Conservation (phyloP, 2,888 invertebrate species). For the Thecocarcelia acutangulata region DNA sequence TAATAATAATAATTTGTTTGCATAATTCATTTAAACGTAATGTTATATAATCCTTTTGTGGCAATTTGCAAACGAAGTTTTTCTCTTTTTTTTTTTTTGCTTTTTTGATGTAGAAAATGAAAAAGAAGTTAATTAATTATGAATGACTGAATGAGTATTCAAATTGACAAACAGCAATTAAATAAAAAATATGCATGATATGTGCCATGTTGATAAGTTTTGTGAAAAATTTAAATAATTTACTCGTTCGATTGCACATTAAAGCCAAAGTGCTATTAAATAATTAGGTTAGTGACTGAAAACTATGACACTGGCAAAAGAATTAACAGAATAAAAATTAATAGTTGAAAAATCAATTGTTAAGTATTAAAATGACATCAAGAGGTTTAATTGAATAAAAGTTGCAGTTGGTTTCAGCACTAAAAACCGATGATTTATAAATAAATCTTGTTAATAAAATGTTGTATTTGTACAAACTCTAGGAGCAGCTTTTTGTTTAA, state of each 20-base stretch:
- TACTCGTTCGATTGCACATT: background rate
- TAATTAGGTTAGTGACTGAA: background rate
- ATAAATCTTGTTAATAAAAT: too few relatives aligned
- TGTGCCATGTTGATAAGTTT: background rate
- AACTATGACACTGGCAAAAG: background rate
- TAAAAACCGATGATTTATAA: too few relatives aligned
- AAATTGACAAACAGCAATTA: constrained; percentile 26
- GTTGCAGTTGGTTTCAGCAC: too few relatives aligned
- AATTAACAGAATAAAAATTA: too few relatives aligned
- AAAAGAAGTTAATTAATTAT: constrained; percentile 39
- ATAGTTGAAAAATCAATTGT: too few relatives aligned
- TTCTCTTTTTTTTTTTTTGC: too few relatives aligned
- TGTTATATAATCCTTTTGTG: constrained; percentile 55
- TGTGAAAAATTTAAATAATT: constrained; percentile 38
- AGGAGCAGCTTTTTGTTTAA: too few relatives aligned
- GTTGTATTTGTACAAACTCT: too few relatives aligned
- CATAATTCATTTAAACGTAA: constrained; percentile 53
- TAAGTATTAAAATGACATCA: too few relatives aligned
- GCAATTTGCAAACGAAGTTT: background rate
- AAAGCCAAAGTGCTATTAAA: constrained; percentile 1
- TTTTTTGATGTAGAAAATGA: background rate
- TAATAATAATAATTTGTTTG: constrained; percentile 22
- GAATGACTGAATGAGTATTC: constrained; percentile 2
- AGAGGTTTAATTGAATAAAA: too few relatives aligned
- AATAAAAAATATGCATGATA: background rate